Evolutionary conservation across 2,797 vertebrate genomes (phyloP), one percentile per base, ranked within the genome.

Genomic region (Artibeus lituratus): DNA sequence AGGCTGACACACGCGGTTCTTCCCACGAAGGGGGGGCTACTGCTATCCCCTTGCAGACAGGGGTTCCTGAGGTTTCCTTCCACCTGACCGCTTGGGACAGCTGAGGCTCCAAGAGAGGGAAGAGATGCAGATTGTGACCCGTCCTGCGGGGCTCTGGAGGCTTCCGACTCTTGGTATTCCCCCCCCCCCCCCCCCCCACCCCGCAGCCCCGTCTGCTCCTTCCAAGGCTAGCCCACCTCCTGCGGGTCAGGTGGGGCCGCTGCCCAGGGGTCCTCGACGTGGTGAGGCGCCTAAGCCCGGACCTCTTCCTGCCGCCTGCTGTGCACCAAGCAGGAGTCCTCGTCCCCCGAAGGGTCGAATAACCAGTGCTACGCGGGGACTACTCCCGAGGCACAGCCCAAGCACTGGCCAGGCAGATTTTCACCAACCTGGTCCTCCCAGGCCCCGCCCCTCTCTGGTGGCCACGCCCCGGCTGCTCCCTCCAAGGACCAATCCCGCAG

Each of bases 341-440:
- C 32, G 21, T 22, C 42, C 16, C 5, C 8, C 2, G 4, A n/a
- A 59, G 22, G 39, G 16, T 19, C 1, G 26, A 16, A 6, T 4
- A 42, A 7, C 7, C 47, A 18, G 24, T 11, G 24, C 4, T 19
- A 81, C 8, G 15, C 8, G 1, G 1, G 53, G 44, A 9, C 9
- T 42, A 44, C 72, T n/a, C 47, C 78, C 24, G 3, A 14, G 14
- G 51, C 29, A 39, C 19, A 84, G 62, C 55, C 16, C 57, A 72
- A 62, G 78, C 44, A 21, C 47, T 3, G 49, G 42, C 35, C 84
- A 0, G 35, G 62, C 42, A 42, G 49, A 9, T 26, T 26, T 24
- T 32, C 3, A 5, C 7, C 19, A 3, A 2, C 49, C 0, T 4
- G 0, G 70, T 62, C 67, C 15, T 26, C 24, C 78, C 42, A 37